phyloP scores from a whole-genome alignment of 2,797 vertebrate genomes.

The Merluccius polli region DNA sequence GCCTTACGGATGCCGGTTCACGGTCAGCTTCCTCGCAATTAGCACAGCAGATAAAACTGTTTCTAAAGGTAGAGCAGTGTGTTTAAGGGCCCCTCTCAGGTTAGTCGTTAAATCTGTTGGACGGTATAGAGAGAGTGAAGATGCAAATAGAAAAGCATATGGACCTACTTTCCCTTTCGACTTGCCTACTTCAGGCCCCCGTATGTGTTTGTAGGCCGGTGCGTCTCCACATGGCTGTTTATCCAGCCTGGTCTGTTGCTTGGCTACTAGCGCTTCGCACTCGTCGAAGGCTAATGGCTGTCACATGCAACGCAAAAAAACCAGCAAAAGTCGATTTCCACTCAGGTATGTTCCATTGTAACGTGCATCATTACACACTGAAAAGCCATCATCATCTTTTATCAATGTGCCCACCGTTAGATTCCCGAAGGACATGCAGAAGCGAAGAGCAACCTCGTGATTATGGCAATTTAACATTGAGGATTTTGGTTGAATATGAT shows the following conservation, averaged over 20 bases:
- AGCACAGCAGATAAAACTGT: not conserved
- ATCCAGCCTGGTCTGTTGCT: not conserved
- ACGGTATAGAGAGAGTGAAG: not conserved
- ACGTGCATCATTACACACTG: constrained; percentile 3
- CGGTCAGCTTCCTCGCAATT: not conserved
- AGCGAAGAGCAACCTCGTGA: constrained; percentile 15
- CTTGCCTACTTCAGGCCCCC: not conserved
- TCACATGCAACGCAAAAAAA: not conserved
- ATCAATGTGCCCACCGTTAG: not conserved
- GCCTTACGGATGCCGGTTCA: not conserved
- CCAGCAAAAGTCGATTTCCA: not conserved
- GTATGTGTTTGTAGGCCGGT: not conserved
- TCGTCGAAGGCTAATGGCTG: not conserved
- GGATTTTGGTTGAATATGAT: constrained; percentile 28
- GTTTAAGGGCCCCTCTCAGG: not conserved
- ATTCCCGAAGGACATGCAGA: constrained; percentile 11
- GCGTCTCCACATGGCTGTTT: not conserved
- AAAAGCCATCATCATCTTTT: not conserved
- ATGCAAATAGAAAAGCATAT: not conserved
- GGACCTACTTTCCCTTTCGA: not conserved
- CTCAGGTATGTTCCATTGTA: constrained; percentile 7
- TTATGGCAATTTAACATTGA: constrained; percentile 32
- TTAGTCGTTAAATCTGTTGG: not conserved
- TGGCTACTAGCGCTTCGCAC: not conserved
- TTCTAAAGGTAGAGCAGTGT: not conserved